Base-by-base conservation (phyloP, 1,140 invertebrate species). In the Meloidogyne hapla region DNA sequence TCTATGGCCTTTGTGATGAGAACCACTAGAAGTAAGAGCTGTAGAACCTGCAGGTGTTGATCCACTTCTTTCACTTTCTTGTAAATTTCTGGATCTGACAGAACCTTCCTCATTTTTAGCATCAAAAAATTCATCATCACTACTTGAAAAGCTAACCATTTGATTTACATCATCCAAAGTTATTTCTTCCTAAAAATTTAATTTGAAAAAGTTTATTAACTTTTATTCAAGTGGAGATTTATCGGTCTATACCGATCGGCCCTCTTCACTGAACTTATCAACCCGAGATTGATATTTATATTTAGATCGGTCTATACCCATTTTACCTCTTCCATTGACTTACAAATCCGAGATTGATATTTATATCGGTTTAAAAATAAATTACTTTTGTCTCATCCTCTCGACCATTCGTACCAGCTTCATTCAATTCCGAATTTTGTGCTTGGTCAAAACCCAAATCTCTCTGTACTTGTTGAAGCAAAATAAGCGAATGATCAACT, bases 81-180 rank as follows among this genome's bases (percentile, higher is more conserved):
- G 18, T 56, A 56, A 56, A 56, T n/a, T 56, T 56, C n/a, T 56
- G n/a, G 48, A 56, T n/a, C 48, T 56, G n/a, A 56, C 5, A n/a
- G 48, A 56, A 8, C 48, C 56, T 10, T 73, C 21, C 6, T 73
- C 70, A 6, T 73, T 61, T 61, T 73, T 64, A 28, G 83, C 83
- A 63, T 84, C 83, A 64, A 81, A 84, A 71, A 84, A 84, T 68
- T 84, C 83, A 65, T 84, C 83, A 61, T 83, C 82, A 33, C 79
- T 82, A 62, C 83, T 84, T 38, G 83, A 84, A 56, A 84, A 85
- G 28, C 81, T 79, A 40, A 84, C 65, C 15, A 67, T 61, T 28
- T 79, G 80, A 15, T 80, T 40, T 21, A 79, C 61, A 8, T 76
- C 74, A 42, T 76, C 61, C 40, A 76, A 40, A 33, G 18, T 76